Base-by-base conservation (phyloP, 1,140 invertebrate genomes). In the Carcinoscorpius rotundicauda region DNA sequence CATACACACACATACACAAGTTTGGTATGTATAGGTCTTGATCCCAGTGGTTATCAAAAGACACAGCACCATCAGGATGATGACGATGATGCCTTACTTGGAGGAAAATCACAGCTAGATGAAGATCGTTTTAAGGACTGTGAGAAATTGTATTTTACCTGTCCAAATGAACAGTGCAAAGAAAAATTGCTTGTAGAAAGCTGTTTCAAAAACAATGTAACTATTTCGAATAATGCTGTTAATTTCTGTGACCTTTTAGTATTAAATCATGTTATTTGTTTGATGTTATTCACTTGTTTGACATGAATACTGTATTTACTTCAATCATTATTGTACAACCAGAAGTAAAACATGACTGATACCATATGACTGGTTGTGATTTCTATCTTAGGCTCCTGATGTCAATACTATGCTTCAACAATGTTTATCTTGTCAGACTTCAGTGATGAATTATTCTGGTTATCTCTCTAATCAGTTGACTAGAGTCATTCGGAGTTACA, bases 41-140 rank as follows among this genome's bases (percentile, higher is more conserved):
- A 83, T 71, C 73, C 81, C 4, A 71, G 76, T n/a, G 72, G 74
- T 52, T 83, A 82, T 69, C 75, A 75, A 63, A 73, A 74, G n/a
- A 61, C 73, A 49, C 67, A 72, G n/a, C 68, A 69, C 66, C 81
- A 77, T 69, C 80, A 73, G 75, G 82, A 81, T 68, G 68, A 75
- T 48, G 78, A 81, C 53, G 63, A 65, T 58, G 57, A 66, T 51
- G 63, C 63, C 29, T 57, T 64, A 49, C n/a, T 62, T 8, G 61
- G 59, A 29, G 61, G 58, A 10, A 64, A 62, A 11, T 50, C 58
- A 4, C 64, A 63, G 52, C 53, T 60, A 63, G 64, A 63, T 53
- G 63, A 71, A 60, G 66, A 64, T 9, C 11, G 62, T 67, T 94
- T 86, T 74, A 83, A 84, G 68, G 80, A 87, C 64, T 93, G 91